These are phyloP conservation scores for Clupea harengus DNA, from an alignment of 2,113 vertebrate genomes.

Conservation along the genomic window DNA sequence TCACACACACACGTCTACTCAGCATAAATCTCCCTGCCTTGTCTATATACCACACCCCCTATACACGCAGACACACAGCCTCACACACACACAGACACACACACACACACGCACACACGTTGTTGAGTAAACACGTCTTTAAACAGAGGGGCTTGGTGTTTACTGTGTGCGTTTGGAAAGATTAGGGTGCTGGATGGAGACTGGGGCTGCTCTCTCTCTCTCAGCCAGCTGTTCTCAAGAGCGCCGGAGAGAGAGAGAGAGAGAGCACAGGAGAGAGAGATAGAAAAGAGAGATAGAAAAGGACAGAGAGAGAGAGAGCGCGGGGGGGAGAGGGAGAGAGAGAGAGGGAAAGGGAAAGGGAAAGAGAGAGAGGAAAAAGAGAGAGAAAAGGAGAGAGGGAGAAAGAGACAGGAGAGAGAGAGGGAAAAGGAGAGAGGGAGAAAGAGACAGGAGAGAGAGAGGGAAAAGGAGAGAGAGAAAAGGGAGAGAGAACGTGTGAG, in stretches of 20 bases:
- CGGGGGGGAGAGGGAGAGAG: neutral
- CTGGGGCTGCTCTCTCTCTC: constrained; percentile 36
- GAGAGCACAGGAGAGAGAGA: neutral
- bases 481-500: neutral
- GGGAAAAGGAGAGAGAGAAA: neutral
- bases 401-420: neutral
- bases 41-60: constrained; percentile 15
- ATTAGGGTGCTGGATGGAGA: constrained; percentile 53
- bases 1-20: neutral
- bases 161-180: constrained; percentile 54
- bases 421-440: constrained; percentile 24
- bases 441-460: neutral
- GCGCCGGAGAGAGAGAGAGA: neutral
- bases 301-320: neutral
- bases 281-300: neutral
- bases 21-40: neutral
- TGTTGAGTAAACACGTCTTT: constrained; percentile 43
- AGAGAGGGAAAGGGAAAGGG: neutral
- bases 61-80: constrained; percentile 21
- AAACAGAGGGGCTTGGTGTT: constrained; percentile 54
- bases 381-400: constrained; percentile 21
- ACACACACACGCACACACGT: constrained; percentile 11
- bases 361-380: neutral
- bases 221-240: constrained; percentile 56
- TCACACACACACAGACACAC: constrained; percentile 29